Conservation (phyloP, 2,113 vertebrate species). For the Eleginops maclovinus region DNA sequence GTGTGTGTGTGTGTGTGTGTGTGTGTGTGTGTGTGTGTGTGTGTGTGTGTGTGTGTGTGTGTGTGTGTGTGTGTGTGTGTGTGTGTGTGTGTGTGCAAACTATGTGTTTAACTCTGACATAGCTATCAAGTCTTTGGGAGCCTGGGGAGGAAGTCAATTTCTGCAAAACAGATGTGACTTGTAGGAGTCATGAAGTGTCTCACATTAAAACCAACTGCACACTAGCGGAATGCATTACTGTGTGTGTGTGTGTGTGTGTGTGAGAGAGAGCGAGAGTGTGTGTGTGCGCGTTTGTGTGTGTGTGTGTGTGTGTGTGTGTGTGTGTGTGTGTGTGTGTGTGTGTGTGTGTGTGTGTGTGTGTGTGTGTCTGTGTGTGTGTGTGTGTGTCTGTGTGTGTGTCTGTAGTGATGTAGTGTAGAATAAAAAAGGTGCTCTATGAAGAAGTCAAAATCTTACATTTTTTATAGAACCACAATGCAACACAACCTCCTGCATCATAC, state of each 20-base stretch:
- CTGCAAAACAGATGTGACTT: constrained; percentile 62
- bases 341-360: no score
- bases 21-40: constrained; percentile 23
- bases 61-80: constrained; percentile 22
- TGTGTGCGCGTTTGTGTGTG: no score
- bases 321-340: no score
- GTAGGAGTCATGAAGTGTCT: constrained; percentile 29
- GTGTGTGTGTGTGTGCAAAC: constrained; percentile 5
- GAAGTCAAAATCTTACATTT: no score
- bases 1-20: constrained; percentile 22
- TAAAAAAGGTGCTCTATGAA: no score
- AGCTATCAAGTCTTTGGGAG: constrained; percentile 52
- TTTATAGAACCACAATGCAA: no score
- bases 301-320: no score
- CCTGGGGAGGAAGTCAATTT: constrained; percentile 49
- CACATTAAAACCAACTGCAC: constrained; percentile 1
- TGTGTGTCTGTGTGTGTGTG: no score
- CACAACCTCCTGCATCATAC: no score
- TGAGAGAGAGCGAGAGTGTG: no score
- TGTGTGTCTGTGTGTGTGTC: no score
- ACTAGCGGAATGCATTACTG: not conserved
- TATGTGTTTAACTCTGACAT: constrained; percentile 64
- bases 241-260: not conserved
- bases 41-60: constrained; percentile 16
- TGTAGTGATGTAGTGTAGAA: no score